A percentile compares a stretch with the other conserved stretches of the same genome.
Evolutionary conservation across 2,888 invertebrate species (phyloP).

Genomic region (Leptura quadrifasciata): DNA sequence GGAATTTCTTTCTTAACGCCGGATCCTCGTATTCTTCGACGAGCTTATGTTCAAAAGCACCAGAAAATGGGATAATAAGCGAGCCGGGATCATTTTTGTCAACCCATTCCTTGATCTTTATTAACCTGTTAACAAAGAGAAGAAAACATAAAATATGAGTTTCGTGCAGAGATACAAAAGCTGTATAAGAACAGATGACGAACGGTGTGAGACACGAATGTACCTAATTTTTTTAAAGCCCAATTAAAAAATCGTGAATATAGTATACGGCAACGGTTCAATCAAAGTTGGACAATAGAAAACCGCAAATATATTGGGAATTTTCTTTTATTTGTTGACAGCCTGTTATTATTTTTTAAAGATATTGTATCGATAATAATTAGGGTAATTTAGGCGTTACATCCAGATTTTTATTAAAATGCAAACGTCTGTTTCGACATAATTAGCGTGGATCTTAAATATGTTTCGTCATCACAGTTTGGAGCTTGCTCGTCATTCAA

Average conservation of each 20-base stretch:
- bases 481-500: too few relatives aligned
- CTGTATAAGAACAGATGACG: conserved; percentile 25
- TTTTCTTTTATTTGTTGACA: conserved; percentile 37
- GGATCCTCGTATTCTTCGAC: conserved; percentile 90
- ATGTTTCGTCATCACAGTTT: neutral
- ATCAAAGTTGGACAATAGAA: conserved; percentile 38
- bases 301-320: conserved; percentile 46
- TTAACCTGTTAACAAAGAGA: conserved; percentile 79
- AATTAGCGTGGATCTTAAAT: neutral
- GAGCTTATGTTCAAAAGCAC: conserved; percentile 90
- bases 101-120: conserved; percentile 99
- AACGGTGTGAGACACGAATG: conserved; percentile 23
- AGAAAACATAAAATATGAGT: conserved; percentile 19
- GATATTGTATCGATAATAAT: conserved; percentile 38
- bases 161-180: conserved; percentile 34
- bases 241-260: conserved; percentile 13
- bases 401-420: conserved; percentile 13
- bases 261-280: conserved; percentile 31
- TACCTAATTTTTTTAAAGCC: conserved; percentile 11
- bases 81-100: conserved; percentile 97
- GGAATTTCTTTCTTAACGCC: conserved; percentile 83
- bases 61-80: conserved; percentile 96
- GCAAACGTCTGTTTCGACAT: conserved; percentile 10
- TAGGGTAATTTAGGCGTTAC: conserved; percentile 28
- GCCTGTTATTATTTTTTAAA: conserved; percentile 45